A percentile compares a stretch with the other conserved stretches of the same genome.
These are phyloP conservation scores for Brevipalpus yothersi DNA, from an alignment of 1,140 invertebrate species.

Conservation along the genomic window DNA sequence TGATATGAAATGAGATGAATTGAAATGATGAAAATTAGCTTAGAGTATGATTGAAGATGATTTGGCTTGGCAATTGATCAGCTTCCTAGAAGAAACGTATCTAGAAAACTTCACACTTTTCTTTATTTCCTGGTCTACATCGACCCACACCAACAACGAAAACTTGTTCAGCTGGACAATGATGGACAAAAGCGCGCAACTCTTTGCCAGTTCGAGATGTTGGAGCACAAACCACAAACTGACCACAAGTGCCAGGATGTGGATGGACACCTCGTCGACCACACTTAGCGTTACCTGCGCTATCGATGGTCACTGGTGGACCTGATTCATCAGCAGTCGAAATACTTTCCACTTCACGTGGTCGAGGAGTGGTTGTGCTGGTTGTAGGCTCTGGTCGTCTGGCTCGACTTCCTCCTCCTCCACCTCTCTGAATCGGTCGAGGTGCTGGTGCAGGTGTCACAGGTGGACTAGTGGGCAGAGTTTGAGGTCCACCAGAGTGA, in stretches of 20 bases:
- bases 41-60: too few relatives aligned
- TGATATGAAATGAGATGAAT: too few relatives aligned
- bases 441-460: neutral
- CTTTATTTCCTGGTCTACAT: conserved; percentile 9
- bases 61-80: too few relatives aligned
- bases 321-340: neutral
- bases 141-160: conserved; percentile 10
- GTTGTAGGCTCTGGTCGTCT: neutral
- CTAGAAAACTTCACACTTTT: conserved; percentile 3
- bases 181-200: conserved; percentile 11
- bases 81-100: too few relatives aligned
- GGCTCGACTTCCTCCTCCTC: neutral
- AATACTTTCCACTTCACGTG: neutral
- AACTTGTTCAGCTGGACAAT: conserved; percentile 14
- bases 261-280: conserved; percentile 13
- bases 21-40: too few relatives aligned
- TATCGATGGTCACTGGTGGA: conserved; percentile 7
- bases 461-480: neutral
- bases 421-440: neutral
- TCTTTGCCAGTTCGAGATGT: conserved; percentile 4
- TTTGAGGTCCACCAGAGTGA: neutral
- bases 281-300: conserved; percentile 12
- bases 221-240: conserved; percentile 16
- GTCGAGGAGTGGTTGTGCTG: neutral
- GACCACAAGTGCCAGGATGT: conserved; percentile 15